Conservation (phyloP, 2,113 vertebrate genomes). For the Lynx canadensis region DNA sequence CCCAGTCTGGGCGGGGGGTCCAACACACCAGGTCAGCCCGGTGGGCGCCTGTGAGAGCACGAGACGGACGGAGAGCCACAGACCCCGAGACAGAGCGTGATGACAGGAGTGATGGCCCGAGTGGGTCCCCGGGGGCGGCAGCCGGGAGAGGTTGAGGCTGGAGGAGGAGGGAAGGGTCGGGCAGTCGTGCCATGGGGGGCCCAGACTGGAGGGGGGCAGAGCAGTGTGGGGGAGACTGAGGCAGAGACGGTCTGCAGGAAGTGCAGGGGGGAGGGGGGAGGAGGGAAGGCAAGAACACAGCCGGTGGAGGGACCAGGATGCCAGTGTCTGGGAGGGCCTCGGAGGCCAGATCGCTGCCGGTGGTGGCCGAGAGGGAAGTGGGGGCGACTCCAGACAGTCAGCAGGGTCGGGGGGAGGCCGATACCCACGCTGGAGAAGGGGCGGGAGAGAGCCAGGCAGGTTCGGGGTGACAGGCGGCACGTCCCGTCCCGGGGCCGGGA, state of each 20-base stretch:
- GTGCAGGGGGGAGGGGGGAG: too few relatives aligned
- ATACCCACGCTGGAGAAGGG: neutral
- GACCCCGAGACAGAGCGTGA: neutral
- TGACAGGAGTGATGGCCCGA: accelerated
- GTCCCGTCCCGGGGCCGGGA: constrained; percentile 81
- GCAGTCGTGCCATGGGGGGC: neutral
- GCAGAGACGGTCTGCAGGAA: neutral
- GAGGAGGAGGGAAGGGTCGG: too few relatives aligned
- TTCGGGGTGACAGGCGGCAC: constrained; percentile 85
- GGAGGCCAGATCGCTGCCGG: neutral
- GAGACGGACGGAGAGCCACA: neutral
- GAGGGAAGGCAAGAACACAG: neutral
- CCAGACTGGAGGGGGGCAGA: neutral
- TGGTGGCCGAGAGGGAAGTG: neutral
- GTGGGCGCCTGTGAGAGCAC: neutral
- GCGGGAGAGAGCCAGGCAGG: constrained; percentile 13
- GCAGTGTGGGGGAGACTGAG: neutral
- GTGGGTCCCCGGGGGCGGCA: neutral
- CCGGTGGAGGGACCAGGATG: neutral
- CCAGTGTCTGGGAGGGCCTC: neutral
- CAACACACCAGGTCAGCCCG: neutral
- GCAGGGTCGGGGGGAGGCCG: neutral
- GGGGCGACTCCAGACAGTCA: accelerated
- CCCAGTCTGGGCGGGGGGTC: neutral
- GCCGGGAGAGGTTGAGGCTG: neutral